Percentiles rank a stretch among this genome's conserved stretches.
These are phyloP conservation scores for Drosophila ambigua DNA, from an alignment of 1,140 invertebrate genomes.

Conservation along the genomic window DNA sequence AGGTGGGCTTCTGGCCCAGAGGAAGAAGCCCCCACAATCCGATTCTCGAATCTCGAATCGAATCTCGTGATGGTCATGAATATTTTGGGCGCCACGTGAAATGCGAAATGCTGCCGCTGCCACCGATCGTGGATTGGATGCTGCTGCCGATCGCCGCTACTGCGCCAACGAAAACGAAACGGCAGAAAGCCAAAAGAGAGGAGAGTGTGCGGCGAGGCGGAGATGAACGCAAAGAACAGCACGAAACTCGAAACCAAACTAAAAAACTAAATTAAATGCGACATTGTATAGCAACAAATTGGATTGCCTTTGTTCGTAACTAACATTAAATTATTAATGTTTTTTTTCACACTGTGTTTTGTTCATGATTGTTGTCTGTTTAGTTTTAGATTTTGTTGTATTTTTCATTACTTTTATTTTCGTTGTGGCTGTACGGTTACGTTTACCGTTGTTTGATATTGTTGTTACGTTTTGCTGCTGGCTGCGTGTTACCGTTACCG, in stretches of 20 bases:
- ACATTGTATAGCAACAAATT: constrained; percentile 30
- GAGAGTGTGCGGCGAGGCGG: neutral
- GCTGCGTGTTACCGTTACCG: constrained; percentile 10
- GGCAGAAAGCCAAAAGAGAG: neutral
- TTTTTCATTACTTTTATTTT: constrained; percentile 48
- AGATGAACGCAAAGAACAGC: constrained; percentile 10
- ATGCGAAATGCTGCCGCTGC: constrained; percentile 25
- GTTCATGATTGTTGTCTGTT: no score
- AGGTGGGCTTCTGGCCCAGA: constrained; percentile 8
- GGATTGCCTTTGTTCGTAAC: constrained; percentile 1
- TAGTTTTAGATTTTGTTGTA: constrained; percentile 1
- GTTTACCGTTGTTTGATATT: constrained; percentile 7
- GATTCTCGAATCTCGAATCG: neutral
- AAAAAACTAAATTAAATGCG: constrained; percentile 45
- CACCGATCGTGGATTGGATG: no score
- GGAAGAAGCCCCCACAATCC: constrained; percentile 7
- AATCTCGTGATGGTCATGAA: constrained; percentile 50
- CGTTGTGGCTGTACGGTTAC: constrained; percentile 6
- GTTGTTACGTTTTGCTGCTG: constrained; percentile 21
- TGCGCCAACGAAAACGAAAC: constrained; percentile 1
- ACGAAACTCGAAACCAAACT: constrained; percentile 38
- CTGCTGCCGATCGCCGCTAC: no score
- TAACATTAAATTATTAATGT: constrained; percentile 27
- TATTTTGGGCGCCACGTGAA: constrained; percentile 49
- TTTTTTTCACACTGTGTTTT: neutral